These are phyloP conservation scores for Upupa epops DNA, from an alignment of 2,113 vertebrate species.

Conservation along the genomic window DNA sequence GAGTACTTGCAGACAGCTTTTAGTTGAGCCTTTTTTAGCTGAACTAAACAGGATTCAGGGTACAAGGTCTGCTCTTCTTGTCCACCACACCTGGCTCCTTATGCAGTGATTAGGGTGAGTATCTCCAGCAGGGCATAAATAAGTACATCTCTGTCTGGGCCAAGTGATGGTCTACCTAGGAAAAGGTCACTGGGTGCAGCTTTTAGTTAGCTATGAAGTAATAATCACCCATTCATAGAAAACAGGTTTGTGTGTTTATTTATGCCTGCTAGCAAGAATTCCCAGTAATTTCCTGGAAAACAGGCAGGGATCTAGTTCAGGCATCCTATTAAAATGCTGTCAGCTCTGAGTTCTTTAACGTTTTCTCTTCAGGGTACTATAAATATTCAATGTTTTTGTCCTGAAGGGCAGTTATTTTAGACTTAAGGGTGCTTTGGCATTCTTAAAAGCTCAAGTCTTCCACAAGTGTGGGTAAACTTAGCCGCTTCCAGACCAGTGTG, in stretches of 20 bases:
- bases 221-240: background rate
- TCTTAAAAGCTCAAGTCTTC: background rate
- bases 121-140: background rate
- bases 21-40: too few relatives aligned
- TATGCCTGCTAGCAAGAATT: background rate
- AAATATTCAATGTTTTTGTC: constrained; percentile 35
- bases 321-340: constrained; percentile 13
- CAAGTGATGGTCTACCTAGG: background rate
- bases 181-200: background rate
- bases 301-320: background rate
- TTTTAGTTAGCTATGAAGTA: background rate
- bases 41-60: background rate
- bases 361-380: constrained; percentile 1
- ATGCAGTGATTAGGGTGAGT: background rate
- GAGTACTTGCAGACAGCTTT: background rate
- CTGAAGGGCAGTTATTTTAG: background rate
- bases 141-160: background rate
- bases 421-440: background rate
- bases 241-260: background rate
- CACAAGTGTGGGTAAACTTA: background rate
- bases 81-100: background rate
- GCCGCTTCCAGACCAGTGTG: background rate
- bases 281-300: background rate
- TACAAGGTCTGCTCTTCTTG: background rate
- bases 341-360: background rate